Conservation (phyloP, 2,113 vertebrate genomes). For the Pseudorectes ferrugineus region DNA sequence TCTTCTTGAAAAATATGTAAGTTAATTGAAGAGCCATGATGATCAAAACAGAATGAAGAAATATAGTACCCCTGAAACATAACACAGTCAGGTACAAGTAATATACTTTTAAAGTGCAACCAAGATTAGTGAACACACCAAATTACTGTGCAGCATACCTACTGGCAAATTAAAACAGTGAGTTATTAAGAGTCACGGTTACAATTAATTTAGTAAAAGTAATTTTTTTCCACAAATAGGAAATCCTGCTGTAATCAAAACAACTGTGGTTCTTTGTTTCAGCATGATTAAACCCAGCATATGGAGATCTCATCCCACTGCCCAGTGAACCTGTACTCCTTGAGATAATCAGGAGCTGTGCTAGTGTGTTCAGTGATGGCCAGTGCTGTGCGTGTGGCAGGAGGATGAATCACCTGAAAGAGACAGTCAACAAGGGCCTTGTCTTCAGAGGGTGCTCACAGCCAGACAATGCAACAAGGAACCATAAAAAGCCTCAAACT, state of each 20-base stretch:
- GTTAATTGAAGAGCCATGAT: neutral
- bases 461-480: neutral
- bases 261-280: neutral
- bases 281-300: neutral
- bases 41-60: neutral
- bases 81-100: neutral
- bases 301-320: neutral
- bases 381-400: neutral
- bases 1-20: neutral
- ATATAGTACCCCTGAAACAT: neutral
- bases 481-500: neutral
- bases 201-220: neutral
- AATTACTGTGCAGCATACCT: neutral
- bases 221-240: rapidly evolving
- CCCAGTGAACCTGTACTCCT: neutral
- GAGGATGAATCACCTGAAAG: neutral
- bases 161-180: neutral
- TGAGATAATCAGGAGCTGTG: neutral
- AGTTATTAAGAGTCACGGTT: neutral
- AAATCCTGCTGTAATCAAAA: neutral
- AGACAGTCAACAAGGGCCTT: neutral
- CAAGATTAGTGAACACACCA: neutral
- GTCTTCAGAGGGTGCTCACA: neutral
- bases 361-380: neutral
- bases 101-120: neutral